These are phyloP conservation scores for Ennomos quercinarius DNA, from an alignment of 2,888 invertebrate species.

Conservation along the genomic window DNA sequence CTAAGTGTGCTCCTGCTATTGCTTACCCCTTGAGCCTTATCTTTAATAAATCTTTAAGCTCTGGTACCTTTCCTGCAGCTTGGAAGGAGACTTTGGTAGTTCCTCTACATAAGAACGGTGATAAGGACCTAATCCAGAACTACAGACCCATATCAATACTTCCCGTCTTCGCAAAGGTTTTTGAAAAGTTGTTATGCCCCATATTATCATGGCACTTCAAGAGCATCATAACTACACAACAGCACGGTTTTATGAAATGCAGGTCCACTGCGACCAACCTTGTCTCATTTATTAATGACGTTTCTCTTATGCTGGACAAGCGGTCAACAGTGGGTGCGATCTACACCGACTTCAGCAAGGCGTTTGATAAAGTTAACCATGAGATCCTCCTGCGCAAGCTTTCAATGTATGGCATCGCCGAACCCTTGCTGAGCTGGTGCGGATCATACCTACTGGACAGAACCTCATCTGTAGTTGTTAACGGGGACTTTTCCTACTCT, in stretches of 20 bases:
- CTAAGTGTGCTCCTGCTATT: no score
- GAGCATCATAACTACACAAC: constrained; percentile 13
- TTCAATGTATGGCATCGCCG: constrained; percentile 5
- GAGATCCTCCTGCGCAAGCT: constrained; percentile 9
- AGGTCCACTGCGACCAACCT: constrained; percentile 36
- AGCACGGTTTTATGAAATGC: constrained; percentile 37
- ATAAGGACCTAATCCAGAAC: not conserved
- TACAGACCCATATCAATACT: no score
- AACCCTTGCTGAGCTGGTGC: constrained; percentile 16
- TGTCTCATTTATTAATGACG: constrained; percentile 9
- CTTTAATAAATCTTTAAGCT: constrained; percentile 19
- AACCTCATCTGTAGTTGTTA: constrained; percentile 8
- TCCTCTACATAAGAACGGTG: constrained; percentile 28
- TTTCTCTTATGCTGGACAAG: constrained; percentile 5
- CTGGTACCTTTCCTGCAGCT: constrained; percentile 19
- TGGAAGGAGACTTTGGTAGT: constrained; percentile 33
- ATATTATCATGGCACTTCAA: constrained; percentile 16
- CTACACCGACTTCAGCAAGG: constrained; percentile 17
- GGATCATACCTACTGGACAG: constrained; percentile 12
- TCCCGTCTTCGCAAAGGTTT: no score
- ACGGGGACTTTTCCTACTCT: constrained; percentile 5
- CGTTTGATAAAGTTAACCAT: constrained; percentile 16
- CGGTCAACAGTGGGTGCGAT: no score
- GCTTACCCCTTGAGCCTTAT: constrained; percentile 16
- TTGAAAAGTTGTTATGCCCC: no score